phyloP scores from a whole-genome alignment of 2,797 vertebrate species.

The Echeneis naucrates region DNA sequence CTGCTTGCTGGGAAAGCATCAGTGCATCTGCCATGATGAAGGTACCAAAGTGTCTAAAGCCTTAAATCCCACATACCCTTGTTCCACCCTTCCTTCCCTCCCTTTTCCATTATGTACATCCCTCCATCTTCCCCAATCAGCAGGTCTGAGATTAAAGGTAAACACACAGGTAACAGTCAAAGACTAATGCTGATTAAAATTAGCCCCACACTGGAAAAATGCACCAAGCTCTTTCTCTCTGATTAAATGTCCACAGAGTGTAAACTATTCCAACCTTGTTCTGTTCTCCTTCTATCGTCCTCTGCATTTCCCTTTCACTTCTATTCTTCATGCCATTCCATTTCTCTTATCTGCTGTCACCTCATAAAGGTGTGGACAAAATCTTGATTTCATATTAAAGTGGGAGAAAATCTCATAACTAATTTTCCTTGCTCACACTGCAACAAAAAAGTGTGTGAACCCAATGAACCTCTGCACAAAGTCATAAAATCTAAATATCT shows the following conservation, averaged over 20 bases:
- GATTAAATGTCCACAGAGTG: conserved; percentile 81
- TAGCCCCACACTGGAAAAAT: conserved; percentile 82
- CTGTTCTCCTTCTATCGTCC: conserved; percentile 59
- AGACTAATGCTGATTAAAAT: conserved; percentile 91
- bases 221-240: conserved; percentile 59
- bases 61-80: conserved; percentile 58
- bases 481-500: too few species aligned
- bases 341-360: conserved; percentile 17
- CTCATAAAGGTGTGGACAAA: background rate
- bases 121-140: conserved; percentile 91
- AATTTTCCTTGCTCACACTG: background rate
- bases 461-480: too few species aligned
- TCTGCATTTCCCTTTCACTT: conserved; percentile 36
- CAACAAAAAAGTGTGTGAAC: too few species aligned
- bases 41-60: conserved; percentile 29
- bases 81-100: conserved; percentile 23
- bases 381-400: background rate
- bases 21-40: conserved; percentile 7
- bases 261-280: conserved; percentile 68
- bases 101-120: conserved; percentile 53
- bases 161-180: conserved; percentile 89
- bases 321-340: conserved; percentile 6
- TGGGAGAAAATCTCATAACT: background rate
- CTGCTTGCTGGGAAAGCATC: conserved; percentile 39
- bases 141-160: conserved; percentile 86